Conservation (phyloP, 2,797 vertebrate genomes). For the Micropoecilia bifurca region DNA sequence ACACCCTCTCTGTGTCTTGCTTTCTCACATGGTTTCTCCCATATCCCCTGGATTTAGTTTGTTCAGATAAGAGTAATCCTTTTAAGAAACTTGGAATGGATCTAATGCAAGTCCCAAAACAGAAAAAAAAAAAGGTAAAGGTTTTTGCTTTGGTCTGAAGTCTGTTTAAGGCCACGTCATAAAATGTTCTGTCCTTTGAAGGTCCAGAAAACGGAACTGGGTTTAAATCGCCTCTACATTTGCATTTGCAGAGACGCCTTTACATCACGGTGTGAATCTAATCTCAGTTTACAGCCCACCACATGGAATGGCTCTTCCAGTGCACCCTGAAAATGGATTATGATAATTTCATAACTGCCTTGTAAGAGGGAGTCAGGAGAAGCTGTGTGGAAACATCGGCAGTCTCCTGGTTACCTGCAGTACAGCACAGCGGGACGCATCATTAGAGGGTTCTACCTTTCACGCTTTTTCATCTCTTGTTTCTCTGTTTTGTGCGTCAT, state of each 20-base stretch:
- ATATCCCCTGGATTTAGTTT: neutral
- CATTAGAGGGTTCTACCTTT: constrained; percentile 40
- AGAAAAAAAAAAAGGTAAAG: neutral
- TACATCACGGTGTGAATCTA: constrained; percentile 66
- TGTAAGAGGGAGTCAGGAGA: constrained; percentile 34
- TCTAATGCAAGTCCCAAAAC: neutral
- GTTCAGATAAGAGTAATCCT: neutral
- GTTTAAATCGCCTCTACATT: constrained; percentile 38
- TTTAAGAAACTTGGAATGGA: constrained; percentile 6
- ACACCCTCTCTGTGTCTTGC: neutral
- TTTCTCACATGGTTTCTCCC: constrained; percentile 5
- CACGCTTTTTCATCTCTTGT: constrained; percentile 21
- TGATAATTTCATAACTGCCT: constrained; percentile 65
- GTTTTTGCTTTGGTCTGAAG: neutral
- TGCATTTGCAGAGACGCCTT: constrained; percentile 42
- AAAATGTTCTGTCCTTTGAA: constrained; percentile 33
- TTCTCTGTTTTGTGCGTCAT: constrained; percentile 33
- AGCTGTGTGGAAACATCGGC: constrained; percentile 46
- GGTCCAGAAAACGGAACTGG: constrained; percentile 16
- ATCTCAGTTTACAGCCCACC: constrained; percentile 69
- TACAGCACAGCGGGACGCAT: constrained; percentile 45
- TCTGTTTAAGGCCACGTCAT: constrained; percentile 18
- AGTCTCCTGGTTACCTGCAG: constrained; percentile 40
- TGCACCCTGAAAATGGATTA: constrained; percentile 72
- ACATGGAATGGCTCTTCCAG: constrained; percentile 44